Evolutionary conservation across 53 echinoderm and acorn worm genomes (phyloP).

Genomic region (Temnopleurus reevesii): DNA sequence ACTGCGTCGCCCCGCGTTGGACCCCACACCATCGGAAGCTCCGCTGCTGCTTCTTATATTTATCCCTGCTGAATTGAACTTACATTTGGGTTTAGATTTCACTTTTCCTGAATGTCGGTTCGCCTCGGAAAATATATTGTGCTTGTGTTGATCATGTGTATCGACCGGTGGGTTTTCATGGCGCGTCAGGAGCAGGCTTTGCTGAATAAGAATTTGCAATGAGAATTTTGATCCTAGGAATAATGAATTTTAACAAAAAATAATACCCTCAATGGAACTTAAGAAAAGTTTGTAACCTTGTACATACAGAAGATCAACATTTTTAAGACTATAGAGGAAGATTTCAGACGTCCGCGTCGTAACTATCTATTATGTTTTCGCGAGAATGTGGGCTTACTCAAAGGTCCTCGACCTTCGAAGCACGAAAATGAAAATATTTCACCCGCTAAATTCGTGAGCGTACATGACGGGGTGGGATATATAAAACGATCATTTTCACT

Average conservation of each 20-base stretch:
- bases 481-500: too few species aligned
- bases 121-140: neutral
- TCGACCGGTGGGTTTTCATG: neutral
- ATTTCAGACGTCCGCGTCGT: too few species aligned
- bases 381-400: too few species aligned
- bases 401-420: too few species aligned
- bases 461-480: too few species aligned
- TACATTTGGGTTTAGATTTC: conserved; percentile 28
- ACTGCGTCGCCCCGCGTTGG: neutral
- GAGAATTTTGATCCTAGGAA: neutral
- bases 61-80: conserved; percentile 22
- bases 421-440: too few species aligned
- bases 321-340: too few species aligned
- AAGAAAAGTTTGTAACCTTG: neutral
- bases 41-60: neutral
- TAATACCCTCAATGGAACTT: neutral
- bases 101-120: neutral
- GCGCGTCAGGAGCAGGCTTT: neutral
- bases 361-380: too few species aligned
- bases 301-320: too few species aligned
- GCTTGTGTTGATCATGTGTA: neutral
- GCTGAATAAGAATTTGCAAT: neutral
- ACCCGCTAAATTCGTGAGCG: too few species aligned
- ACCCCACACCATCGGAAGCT: neutral
- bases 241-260: neutral